phyloP scores from a whole-genome alignment of 2,113 vertebrate species.

The Daphoenositta chrysoptera region DNA sequence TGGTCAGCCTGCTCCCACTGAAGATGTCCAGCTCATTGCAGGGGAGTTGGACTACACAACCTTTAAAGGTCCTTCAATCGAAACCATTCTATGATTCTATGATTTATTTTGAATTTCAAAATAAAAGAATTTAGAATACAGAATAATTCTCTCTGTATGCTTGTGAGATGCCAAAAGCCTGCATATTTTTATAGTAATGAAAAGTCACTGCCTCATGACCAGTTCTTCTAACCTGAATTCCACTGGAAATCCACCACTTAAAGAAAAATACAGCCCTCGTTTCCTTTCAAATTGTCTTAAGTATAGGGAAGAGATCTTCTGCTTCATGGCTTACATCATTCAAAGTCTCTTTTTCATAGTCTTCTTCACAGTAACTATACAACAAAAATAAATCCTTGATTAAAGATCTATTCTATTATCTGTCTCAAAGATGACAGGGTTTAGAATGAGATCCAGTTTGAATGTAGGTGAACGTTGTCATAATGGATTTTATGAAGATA shows the following conservation, averaged over 20 bases:
- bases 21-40: not conserved
- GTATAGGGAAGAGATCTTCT: not conserved
- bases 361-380: not conserved
- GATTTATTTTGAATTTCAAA: not conserved
- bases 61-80: not conserved
- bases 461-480: not conserved
- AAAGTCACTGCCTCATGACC: not conserved
- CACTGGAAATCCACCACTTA: not conserved
- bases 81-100: not conserved
- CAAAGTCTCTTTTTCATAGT: not conserved
- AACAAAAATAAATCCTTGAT: not conserved
- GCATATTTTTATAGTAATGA: not conserved
- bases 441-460: not conserved
- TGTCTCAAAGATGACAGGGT: not conserved
- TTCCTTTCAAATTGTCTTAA: not conserved
- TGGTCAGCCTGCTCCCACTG: not conserved
- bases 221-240: not conserved
- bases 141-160: not conserved
- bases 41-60: rapidly evolving
- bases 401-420: not conserved
- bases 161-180: not conserved
- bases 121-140: not conserved
- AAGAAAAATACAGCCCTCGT: not conserved
- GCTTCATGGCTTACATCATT: not conserved
- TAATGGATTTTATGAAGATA: not conserved